Percentiles rank a stretch among this genome's conserved stretches.
Evolutionary conservation across 2,113 vertebrate genomes (phyloP).

Genomic region (Albula glossodonta): DNA sequence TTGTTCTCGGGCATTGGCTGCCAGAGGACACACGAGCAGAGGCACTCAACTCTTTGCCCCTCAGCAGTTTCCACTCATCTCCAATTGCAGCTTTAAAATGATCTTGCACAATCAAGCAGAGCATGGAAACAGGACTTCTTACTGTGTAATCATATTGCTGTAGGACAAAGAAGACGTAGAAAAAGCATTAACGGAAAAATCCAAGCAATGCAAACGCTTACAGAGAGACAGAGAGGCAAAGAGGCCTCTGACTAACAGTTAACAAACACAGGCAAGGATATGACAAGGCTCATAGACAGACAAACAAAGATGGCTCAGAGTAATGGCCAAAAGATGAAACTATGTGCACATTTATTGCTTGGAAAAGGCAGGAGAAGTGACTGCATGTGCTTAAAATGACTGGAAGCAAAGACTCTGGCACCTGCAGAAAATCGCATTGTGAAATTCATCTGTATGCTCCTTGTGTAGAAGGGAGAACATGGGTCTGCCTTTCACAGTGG

Average conservation of each 20-base stretch:
- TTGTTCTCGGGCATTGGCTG: slow-evolving; percentile 4
- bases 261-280: neutral
- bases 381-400: neutral
- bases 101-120: neutral
- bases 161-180: slow-evolving; percentile 2
- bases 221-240: neutral
- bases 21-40: neutral
- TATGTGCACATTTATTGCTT: neutral
- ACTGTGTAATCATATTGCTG: neutral
- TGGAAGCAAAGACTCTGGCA: too few relatives aligned
- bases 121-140: slow-evolving; percentile 6
- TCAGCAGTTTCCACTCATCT: neutral
- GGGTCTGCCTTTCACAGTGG: neutral
- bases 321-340: neutral
- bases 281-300: neutral
- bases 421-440: neutral
- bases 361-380: neutral
- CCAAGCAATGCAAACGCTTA: neutral
- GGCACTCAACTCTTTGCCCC: neutral
- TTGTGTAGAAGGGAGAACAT: neutral
- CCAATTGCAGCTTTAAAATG: neutral
- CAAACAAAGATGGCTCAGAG: neutral
- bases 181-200: neutral
- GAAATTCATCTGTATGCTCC: neutral
- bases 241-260: neutral